Conservation (phyloP, 2,888 invertebrate genomes). For the Watsonalla binaria region DNA sequence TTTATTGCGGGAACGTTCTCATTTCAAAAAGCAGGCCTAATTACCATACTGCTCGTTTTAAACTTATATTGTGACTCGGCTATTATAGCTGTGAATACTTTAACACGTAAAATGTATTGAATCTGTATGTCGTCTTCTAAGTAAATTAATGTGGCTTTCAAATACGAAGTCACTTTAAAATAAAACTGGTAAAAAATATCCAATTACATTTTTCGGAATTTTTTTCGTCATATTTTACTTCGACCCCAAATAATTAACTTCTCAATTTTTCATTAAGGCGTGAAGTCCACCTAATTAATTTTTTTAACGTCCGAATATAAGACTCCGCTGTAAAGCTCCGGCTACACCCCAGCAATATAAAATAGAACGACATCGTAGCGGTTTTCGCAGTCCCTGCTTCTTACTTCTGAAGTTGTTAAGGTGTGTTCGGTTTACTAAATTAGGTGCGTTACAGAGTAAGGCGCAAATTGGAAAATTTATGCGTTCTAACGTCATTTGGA, state of each 20-base stretch:
- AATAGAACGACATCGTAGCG: not conserved
- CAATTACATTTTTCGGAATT: conserved; percentile 25
- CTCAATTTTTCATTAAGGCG: conserved; percentile 37
- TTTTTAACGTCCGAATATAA: conserved; percentile 54
- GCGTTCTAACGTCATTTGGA: conserved; percentile 54
- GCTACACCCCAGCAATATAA: not conserved
- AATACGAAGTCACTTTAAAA: no score
- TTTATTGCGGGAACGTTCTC: no score
- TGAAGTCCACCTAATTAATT: conserved; percentile 60
- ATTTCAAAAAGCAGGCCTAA: no score
- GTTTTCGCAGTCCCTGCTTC: not conserved
- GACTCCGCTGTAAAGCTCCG: conserved; percentile 18
- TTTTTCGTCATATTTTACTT: no score
- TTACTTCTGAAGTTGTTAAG: not conserved
- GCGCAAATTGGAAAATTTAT: conserved; percentile 66
- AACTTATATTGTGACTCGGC: no score
- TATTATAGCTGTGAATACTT: no score
- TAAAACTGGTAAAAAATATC: no score
- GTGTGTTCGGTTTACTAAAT: not conserved
- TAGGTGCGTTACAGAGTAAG: conserved; percentile 28
- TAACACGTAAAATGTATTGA: no score
- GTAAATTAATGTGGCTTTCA: no score
- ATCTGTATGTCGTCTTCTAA: no score
- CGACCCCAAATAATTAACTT: conserved; percentile 21
- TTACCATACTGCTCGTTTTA: no score